These are phyloP conservation scores for Eumaeus atala DNA, from an alignment of 1,140 invertebrate genomes.

Conservation along the genomic window DNA sequence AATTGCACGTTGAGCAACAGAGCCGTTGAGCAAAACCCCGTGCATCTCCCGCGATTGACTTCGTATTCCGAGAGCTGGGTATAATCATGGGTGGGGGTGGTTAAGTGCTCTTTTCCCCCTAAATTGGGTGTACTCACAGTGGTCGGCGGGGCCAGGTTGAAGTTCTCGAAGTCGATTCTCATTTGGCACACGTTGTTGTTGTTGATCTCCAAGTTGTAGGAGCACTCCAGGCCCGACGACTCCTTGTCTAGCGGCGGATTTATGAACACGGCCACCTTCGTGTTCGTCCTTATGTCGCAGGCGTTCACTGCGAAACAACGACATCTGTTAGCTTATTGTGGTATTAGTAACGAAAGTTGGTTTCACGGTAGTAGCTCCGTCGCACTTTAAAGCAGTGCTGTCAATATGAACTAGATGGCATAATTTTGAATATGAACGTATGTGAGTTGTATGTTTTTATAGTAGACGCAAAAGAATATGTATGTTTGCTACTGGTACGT, in stretches of 20 bases:
- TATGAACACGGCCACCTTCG: slow-evolving; percentile 66
- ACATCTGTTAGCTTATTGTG: slow-evolving; percentile 13
- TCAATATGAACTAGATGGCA: background rate
- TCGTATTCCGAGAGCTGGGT: too few relatives aligned
- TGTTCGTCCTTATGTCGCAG: slow-evolving; percentile 64
- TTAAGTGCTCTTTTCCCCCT: too few relatives aligned
- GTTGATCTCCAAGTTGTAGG: slow-evolving; percentile 68
- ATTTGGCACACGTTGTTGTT: slow-evolving; percentile 77
- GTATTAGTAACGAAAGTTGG: background rate
- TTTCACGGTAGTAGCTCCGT: background rate
- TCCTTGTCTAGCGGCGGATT: slow-evolving; percentile 59
- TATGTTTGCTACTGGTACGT: too few relatives aligned
- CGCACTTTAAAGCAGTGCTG: background rate
- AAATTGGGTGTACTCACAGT: slow-evolving; percentile 58
- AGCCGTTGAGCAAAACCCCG: too few relatives aligned
- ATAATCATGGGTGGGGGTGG: too few relatives aligned
- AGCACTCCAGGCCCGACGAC: slow-evolving; percentile 65
- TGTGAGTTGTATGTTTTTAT: background rate
- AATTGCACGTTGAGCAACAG: too few relatives aligned
- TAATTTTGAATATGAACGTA: background rate
- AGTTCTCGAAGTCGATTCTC: slow-evolving; percentile 85
- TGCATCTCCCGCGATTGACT: too few relatives aligned
- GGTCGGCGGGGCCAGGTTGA: slow-evolving; percentile 80
- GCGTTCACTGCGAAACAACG: slow-evolving; percentile 51
- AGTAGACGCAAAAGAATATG: background rate